Evolutionary conservation across 1,140 invertebrate species (phyloP).

Genomic region (Hirudo medicinalis): DNA sequence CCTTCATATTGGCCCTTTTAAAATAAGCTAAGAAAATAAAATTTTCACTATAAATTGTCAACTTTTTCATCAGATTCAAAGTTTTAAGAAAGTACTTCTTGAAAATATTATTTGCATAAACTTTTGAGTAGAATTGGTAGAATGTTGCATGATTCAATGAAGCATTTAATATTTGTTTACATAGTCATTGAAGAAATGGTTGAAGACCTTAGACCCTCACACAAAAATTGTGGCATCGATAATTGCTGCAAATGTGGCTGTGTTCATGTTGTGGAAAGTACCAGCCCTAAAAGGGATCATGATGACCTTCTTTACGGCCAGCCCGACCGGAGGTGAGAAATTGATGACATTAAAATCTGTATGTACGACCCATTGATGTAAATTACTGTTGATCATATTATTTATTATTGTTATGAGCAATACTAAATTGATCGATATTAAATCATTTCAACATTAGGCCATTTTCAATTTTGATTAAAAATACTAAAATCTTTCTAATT

Average conservation of each 20-base stretch:
- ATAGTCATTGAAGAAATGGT: slow-evolving; percentile 60
- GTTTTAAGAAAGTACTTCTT: background rate
- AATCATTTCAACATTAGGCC: no score
- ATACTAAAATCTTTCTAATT: slow-evolving; percentile 13
- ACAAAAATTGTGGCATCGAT: slow-evolving; percentile 54
- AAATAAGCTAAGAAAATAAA: background rate
- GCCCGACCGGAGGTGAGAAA: slow-evolving; percentile 56
- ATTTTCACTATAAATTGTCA: no score
- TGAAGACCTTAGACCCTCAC: slow-evolving; percentile 61
- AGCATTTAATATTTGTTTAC: slow-evolving; percentile 32
- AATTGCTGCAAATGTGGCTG: slow-evolving; percentile 59
- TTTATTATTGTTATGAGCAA: background rate
- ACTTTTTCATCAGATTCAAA: background rate
- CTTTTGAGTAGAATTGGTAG: background rate
- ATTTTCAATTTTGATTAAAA: background rate
- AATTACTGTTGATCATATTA: background rate
- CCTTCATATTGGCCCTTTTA: background rate
- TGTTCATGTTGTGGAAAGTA: slow-evolving; percentile 70
- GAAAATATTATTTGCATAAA: background rate
- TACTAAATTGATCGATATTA: background rate
- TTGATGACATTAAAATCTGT: no score
- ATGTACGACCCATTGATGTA: background rate
- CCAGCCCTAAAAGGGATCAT: slow-evolving; percentile 58
- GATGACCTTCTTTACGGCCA: slow-evolving; percentile 71
- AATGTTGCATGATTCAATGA: background rate